Percentiles rank a stretch among this genome's conserved stretches.
phyloP scores from a whole-genome alignment of 2,113 vertebrate species.

The Nymphicus hollandicus region DNA sequence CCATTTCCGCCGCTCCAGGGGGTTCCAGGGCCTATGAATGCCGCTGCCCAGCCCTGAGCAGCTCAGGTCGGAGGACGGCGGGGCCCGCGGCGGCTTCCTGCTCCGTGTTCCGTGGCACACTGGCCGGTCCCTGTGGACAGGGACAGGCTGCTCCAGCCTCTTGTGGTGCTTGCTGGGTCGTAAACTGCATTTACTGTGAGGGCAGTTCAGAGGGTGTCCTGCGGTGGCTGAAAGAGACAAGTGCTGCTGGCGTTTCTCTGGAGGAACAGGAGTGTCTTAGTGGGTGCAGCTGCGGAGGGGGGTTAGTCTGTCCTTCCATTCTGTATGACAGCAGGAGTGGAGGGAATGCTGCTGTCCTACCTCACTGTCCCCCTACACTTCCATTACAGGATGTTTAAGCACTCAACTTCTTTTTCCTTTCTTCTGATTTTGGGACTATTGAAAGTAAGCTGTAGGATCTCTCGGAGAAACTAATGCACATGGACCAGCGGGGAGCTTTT shows the following conservation, averaged over 20 bases:
- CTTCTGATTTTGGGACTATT: neutral
- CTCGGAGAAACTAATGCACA: neutral
- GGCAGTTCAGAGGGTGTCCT: neutral
- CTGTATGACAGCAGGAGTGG: neutral
- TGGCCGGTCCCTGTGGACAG: no score
- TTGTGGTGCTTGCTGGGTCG: accelerated
- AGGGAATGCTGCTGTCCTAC: neutral
- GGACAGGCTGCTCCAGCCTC: neutral
- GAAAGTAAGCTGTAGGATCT: neutral
- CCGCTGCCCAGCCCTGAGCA: neutral
- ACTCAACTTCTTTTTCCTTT: neutral
- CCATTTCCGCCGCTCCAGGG: no score
- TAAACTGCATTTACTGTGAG: accelerated
- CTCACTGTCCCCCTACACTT: neutral
- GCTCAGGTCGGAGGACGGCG: neutral
- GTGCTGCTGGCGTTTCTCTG: neutral
- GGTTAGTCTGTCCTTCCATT: neutral
- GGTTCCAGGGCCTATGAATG: neutral
- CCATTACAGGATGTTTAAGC: neutral
- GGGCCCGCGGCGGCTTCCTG: neutral
- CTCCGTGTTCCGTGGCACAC: accelerated
- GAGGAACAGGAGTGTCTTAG: neutral
- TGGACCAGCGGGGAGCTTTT: neutral
- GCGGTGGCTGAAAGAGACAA: neutral
- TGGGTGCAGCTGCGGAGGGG: neutral